Evolutionary conservation across 2,888 invertebrate genomes (phyloP).

Genomic region (Hofmannophila pseudospretella): DNA sequence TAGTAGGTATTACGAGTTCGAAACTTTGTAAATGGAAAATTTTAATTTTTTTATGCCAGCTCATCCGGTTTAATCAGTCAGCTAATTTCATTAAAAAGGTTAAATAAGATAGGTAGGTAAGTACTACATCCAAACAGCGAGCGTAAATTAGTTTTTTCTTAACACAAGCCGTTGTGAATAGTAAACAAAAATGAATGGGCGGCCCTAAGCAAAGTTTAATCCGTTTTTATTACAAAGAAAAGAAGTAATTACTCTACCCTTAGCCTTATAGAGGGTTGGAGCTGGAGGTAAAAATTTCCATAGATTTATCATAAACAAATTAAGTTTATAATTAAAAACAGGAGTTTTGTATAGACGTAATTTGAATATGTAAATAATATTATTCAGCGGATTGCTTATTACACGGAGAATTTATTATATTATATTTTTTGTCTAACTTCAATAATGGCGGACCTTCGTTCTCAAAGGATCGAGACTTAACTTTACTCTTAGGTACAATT

Average conservation of each 20-base stretch:
- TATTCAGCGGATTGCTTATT: constrained; percentile 49
- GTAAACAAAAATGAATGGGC: constrained; percentile 74
- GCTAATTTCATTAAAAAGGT: constrained; percentile 56
- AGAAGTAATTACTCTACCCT: constrained; percentile 78
- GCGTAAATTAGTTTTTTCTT: constrained; percentile 70
- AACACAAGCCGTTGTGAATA: constrained; percentile 70
- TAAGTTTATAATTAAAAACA: constrained; percentile 78
- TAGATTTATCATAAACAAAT: constrained; percentile 78
- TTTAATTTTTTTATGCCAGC: neutral
- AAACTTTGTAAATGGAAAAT: neutral
- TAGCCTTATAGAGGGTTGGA: constrained; percentile 71
- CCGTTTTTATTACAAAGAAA: constrained; percentile 78
- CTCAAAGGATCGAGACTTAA: neutral
- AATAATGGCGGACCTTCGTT: constrained; percentile 1
- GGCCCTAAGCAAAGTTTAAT: constrained; percentile 78
- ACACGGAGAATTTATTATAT: constrained; percentile 21
- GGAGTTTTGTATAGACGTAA: constrained; percentile 74
- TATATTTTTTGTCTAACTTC: constrained; percentile 18
- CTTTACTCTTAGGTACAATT: too few species aligned
- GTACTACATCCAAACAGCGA: constrained; percentile 50
- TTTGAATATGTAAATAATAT: constrained; percentile 74
- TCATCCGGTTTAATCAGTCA: constrained; percentile 30
- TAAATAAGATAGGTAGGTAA: constrained; percentile 35
- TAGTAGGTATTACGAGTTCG: neutral
- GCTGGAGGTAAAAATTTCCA: constrained; percentile 75